These are phyloP conservation scores for Sebastolobus altivelis DNA, from an alignment of 2,797 vertebrate genomes.

Conservation along the genomic window DNA sequence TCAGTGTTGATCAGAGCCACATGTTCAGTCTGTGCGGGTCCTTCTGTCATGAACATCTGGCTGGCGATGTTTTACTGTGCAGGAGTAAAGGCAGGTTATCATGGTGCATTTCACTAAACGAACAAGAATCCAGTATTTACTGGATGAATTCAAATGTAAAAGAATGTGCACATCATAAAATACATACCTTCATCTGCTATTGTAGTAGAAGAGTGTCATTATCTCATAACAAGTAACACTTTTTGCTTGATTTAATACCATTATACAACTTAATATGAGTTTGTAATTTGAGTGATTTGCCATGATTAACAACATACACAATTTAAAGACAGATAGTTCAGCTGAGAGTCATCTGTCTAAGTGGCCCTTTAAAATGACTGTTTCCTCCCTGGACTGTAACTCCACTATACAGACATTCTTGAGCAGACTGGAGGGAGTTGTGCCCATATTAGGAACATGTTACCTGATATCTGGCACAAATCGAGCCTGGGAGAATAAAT, in stretches of 20 bases:
- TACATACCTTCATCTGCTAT: neutral
- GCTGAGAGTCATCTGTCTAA: slow-evolving; percentile 6
- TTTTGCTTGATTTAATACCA: neutral
- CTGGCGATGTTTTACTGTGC: neutral
- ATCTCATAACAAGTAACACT: neutral
- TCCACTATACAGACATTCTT: slow-evolving; percentile 67
- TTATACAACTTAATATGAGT: neutral
- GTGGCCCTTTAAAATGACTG: slow-evolving; percentile 52
- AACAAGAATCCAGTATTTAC: neutral
- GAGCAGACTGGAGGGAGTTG: slow-evolving; percentile 61
- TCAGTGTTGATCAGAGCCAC: slow-evolving; percentile 2
- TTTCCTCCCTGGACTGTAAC: slow-evolving; percentile 58
- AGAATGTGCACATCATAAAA: neutral
- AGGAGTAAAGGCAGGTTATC: neutral
- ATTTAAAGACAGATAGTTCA: neutral
- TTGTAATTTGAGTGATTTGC: neutral
- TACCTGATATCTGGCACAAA: slow-evolving; percentile 73
- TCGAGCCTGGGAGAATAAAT: slow-evolving; percentile 16
- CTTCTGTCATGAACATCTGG: neutral
- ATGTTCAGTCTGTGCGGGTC: neutral
- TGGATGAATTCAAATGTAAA: neutral
- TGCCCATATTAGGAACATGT: slow-evolving; percentile 79
- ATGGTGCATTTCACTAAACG: neutral
- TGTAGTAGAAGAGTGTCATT: neutral
- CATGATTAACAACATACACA: neutral